Evolutionary conservation across 2,888 invertebrate genomes (phyloP).

Genomic region (Orthonevra nobilis): DNA sequence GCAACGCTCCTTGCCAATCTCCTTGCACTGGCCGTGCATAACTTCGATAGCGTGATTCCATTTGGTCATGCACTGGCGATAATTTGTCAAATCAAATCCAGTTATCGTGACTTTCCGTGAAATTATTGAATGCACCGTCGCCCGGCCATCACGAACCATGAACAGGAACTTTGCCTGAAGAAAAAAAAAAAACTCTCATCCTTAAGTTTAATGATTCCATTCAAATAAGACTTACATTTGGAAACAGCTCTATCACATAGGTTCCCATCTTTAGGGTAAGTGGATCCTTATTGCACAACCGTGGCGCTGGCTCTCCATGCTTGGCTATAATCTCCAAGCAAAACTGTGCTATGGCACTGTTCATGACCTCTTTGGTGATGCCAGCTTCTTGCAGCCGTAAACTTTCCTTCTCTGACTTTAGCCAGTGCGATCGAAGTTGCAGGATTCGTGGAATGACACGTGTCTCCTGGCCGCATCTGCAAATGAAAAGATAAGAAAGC

Average conservation of each 20-base stretch:
- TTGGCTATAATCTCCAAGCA: slow-evolving; percentile 97
- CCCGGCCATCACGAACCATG: slow-evolving; percentile 98
- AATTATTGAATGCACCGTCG: slow-evolving; percentile 99
- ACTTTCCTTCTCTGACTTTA: slow-evolving; percentile 95
- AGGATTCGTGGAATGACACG: slow-evolving; percentile 97
- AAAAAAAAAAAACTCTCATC: neutral
- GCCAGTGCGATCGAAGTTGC: slow-evolving; percentile 97
- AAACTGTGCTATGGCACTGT: slow-evolving; percentile 97
- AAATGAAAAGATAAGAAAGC: slow-evolving; percentile 76
- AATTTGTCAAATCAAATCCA: slow-evolving; percentile 96
- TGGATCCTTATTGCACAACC: slow-evolving; percentile 99
- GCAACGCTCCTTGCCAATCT: slow-evolving; percentile 88
- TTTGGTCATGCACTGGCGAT: slow-evolving; percentile 95
- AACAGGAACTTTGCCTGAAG: slow-evolving; percentile 93
- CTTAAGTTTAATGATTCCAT: too few species aligned
- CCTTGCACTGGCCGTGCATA: slow-evolving; percentile 96
- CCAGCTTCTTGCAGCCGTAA: slow-evolving; percentile 95
- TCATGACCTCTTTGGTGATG: slow-evolving; percentile 94
- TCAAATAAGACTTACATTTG: slow-evolving; percentile 86
- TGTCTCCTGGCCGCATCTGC: slow-evolving; percentile 96
- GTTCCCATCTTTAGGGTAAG: slow-evolving; percentile 98
- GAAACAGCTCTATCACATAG: slow-evolving; percentile 96
- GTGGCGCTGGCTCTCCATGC: slow-evolving; percentile 96
- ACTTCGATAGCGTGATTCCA: slow-evolving; percentile 98
- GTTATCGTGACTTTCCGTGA: slow-evolving; percentile 89